Percentiles rank a stretch among this genome's conserved stretches.
phyloP scores from a whole-genome alignment of 2,797 vertebrate species.

The Siniperca obscura region DNA sequence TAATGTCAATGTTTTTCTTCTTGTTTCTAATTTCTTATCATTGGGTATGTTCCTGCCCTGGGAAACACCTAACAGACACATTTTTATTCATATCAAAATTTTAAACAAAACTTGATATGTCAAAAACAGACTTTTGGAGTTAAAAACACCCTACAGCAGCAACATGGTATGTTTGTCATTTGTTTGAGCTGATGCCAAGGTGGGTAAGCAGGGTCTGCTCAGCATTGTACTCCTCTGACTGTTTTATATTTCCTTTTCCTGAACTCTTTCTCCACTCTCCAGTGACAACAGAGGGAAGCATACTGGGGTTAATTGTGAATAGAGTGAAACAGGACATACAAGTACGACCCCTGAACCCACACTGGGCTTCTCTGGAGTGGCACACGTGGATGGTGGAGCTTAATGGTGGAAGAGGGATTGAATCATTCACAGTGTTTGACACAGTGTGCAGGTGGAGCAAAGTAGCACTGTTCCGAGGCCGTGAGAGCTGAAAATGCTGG shows the following conservation, averaged over 20 bases:
- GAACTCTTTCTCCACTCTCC: conserved; percentile 82
- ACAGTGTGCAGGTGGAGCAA: neutral
- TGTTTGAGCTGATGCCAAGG: conserved; percentile 54
- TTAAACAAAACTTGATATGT: conserved; percentile 1
- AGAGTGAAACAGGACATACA: conserved; percentile 88
- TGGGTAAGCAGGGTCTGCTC: conserved; percentile 48
- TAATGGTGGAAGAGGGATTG: conserved; percentile 28
- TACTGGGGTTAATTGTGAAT: conserved; percentile 92
- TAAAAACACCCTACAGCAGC: conserved; percentile 12
- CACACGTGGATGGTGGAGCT: conserved; percentile 77
- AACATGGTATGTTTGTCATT: conserved; percentile 58
- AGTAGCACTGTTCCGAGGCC: neutral
- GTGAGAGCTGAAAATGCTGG: neutral
- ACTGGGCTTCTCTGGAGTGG: conserved; percentile 81
- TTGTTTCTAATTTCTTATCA: conserved; percentile 4
- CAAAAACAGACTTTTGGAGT: conserved; percentile 34
- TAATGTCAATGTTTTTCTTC: conserved; percentile 18
- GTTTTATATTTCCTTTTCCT: conserved; percentile 89
- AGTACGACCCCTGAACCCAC: conserved; percentile 81
- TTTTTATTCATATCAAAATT: neutral
- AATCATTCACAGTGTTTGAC: conserved; percentile 20
- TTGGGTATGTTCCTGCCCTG: neutral
- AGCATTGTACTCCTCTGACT: conserved; percentile 76
- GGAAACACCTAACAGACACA: neutral
- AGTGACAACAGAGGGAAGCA: conserved; percentile 90